phyloP scores from a whole-genome alignment of 2,113 vertebrate species.

The Zosterops lateralis region DNA sequence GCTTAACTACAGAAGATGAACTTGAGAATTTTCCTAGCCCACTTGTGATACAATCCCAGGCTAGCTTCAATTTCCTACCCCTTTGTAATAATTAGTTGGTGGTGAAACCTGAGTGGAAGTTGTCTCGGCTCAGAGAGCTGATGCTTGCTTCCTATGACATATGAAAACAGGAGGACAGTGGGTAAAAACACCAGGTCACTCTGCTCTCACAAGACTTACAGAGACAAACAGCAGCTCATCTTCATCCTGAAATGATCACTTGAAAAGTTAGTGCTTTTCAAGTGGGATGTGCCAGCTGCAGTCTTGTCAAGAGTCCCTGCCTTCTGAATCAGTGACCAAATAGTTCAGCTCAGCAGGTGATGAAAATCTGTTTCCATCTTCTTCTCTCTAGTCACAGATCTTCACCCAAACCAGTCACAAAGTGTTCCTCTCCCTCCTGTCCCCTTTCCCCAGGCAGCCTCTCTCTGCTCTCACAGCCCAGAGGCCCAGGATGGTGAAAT shows the following conservation, averaged over 20 bases:
- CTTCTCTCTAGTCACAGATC: neutral
- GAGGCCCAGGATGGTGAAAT: neutral
- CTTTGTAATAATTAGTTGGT: neutral
- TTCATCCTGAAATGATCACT: neutral
- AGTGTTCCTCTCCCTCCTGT: neutral
- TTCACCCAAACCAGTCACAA: neutral
- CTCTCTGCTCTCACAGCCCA: neutral
- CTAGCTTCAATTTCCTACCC: neutral
- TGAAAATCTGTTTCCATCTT: neutral
- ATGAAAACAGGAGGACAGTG: neutral
- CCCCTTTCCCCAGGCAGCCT: neutral
- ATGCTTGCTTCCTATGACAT: neutral
- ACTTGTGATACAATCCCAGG: neutral
- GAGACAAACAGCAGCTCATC: neutral
- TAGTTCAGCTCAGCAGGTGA: neutral
- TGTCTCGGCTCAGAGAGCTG: neutral
- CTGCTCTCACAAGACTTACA: neutral
- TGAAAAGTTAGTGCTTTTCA: neutral
- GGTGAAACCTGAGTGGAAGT: constrained; percentile 38
- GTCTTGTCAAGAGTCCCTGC: neutral
- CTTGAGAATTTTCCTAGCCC: constrained; percentile 35
- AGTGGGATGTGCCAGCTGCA: neutral
- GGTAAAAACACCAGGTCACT: neutral
- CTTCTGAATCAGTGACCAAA: neutral
- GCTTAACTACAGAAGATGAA: constrained; percentile 15